phyloP scores from a whole-genome alignment of 2,888 invertebrate species.

The Zonitis immaculata region DNA sequence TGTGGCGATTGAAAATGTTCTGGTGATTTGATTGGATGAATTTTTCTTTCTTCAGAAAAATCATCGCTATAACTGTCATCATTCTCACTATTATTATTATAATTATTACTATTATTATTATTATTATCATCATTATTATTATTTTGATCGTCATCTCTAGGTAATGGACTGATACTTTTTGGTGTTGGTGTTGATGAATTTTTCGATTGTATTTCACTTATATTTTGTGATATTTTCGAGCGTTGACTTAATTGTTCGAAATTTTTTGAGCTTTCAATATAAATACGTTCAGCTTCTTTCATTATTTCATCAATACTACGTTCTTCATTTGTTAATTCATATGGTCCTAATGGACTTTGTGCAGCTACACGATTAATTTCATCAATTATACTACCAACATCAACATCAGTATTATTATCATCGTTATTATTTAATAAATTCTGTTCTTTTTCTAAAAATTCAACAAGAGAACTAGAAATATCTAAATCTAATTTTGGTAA shows the following conservation, averaged over 20 bases:
- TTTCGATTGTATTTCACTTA: constrained; percentile 38
- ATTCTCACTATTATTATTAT: constrained; percentile 3
- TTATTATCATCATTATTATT: constrained; percentile 23
- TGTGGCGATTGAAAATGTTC: not conserved
- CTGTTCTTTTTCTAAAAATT: constrained; percentile 43
- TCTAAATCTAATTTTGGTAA: constrained; percentile 33
- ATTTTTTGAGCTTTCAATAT: constrained; percentile 48
- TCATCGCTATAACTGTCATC: constrained; percentile 40
- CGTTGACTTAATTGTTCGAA: constrained; percentile 47
- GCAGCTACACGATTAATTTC: constrained; percentile 59
- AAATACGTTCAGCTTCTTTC: constrained; percentile 55
- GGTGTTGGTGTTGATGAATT: constrained; percentile 43
- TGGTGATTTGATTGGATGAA: constrained; percentile 20
- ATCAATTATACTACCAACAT: constrained; percentile 64
- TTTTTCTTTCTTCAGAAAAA: constrained; percentile 39
- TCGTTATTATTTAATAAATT: constrained; percentile 41
- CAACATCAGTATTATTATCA: constrained; percentile 51
- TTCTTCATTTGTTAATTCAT: constrained; percentile 47
- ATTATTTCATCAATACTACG: constrained; percentile 58
- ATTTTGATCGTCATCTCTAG: constrained; percentile 35
- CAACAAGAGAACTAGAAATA: constrained; percentile 41
- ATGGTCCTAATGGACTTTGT: constrained; percentile 47
- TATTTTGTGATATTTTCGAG: constrained; percentile 45
- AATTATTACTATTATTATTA: constrained; percentile 19
- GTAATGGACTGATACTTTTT: constrained; percentile 44